Evolutionary conservation across 1,140 invertebrate species (phyloP).

Genomic region (Paralvinella palmiformis): DNA sequence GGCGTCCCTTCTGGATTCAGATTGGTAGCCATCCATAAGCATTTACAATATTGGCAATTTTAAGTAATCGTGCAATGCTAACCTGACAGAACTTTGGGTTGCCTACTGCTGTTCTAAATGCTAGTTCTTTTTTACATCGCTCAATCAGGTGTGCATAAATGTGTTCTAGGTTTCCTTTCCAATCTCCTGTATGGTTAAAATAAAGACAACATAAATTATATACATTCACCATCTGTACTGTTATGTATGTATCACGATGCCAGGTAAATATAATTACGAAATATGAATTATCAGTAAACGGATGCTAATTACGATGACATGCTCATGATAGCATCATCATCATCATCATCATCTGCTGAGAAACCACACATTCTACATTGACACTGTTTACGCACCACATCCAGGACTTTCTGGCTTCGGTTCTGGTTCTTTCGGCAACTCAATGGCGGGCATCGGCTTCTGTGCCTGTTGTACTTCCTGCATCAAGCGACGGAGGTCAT

Average conservation of each 20-base stretch:
- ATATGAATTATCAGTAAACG: too few relatives aligned
- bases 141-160: constrained; percentile 17
- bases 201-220: constrained; percentile 6
- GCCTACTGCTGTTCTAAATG: constrained; percentile 9
- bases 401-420: constrained; percentile 39
- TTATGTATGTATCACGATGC: too few relatives aligned
- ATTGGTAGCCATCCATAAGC: not conserved
- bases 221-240: not conserved
- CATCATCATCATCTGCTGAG: too few relatives aligned
- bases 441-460: constrained; percentile 26
- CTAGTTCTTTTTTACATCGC: constrained; percentile 1
- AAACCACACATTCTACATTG: too few relatives aligned
- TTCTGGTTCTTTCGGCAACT: constrained; percentile 37
- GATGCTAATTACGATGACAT: too few relatives aligned
- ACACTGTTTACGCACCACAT: too few relatives aligned
- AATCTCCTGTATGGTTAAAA: constrained; percentile 11
- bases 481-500: too few relatives aligned
- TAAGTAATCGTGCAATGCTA: not conserved
- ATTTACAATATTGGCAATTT: not conserved
- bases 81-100: constrained; percentile 16
- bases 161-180: constrained; percentile 19
- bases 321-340: too few relatives aligned
- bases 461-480: constrained; percentile 22
- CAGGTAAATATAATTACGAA: too few relatives aligned
- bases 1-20: not conserved